Conservation (phyloP, 1,140 invertebrate genomes). For the Paramacrobiotus metropolitanus region DNA sequence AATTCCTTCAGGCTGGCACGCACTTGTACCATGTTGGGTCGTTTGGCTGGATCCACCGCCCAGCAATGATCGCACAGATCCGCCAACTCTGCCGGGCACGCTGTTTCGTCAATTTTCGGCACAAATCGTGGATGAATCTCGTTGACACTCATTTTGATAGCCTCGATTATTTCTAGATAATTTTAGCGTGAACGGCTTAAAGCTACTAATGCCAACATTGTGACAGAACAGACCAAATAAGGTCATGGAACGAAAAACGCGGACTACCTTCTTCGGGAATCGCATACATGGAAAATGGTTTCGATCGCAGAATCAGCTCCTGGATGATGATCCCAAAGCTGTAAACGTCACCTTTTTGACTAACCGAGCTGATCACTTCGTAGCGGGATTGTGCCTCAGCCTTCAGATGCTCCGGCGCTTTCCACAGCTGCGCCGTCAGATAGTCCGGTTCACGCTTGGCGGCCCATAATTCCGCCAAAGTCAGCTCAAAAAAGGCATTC, state of each 20-base stretch:
- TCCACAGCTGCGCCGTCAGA: conserved; percentile 32
- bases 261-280: background rate
- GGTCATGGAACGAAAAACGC: background rate
- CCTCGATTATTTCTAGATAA: background rate
- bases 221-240: background rate
- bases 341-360: conserved; percentile 71
- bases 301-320: conserved; percentile 28
- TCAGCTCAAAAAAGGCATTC: conserved; percentile 31
- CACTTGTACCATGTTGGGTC: background rate
- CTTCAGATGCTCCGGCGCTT: conserved; percentile 48
- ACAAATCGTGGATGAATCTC: background rate
- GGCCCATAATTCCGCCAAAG: background rate
- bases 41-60: background rate
- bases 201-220: too few relatives aligned
- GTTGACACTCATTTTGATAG: background rate
- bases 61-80: conserved; percentile 1
- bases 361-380: conserved; percentile 26
- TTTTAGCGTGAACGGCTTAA: background rate
- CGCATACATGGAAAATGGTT: conserved; percentile 13
- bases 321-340: conserved; percentile 83
- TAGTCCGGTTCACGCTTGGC: background rate
- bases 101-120: conserved; percentile 1
- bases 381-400: conserved; percentile 13
- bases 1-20: background rate
- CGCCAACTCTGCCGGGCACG: background rate